Percentiles rank a stretch among this genome's conserved stretches.
phyloP scores from a whole-genome alignment of 2,888 invertebrate genomes.

The Thymelicus acteon region DNA sequence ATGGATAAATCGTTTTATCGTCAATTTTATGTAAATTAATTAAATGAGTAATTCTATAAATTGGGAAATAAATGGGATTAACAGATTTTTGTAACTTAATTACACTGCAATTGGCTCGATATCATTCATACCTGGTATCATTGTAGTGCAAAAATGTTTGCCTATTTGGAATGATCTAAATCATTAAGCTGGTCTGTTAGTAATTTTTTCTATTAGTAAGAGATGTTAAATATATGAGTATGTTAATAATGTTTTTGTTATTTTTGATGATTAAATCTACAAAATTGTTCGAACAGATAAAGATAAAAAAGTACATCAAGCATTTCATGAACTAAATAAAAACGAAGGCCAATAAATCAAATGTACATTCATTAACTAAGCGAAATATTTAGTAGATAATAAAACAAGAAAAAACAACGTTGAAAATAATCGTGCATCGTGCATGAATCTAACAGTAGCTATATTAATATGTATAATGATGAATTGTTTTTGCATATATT shows the following conservation, averaged over 20 bases:
- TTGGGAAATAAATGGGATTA: too few species aligned
- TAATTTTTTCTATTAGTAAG: not conserved
- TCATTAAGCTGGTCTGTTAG: not conserved
- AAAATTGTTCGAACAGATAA: not conserved
- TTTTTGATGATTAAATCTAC: not conserved
- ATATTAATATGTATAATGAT: not conserved
- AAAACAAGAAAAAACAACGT: not conserved
- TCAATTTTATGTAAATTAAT: too few species aligned
- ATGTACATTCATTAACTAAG: not conserved
- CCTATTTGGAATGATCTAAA: too few species aligned
- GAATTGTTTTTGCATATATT: constrained; percentile 38
- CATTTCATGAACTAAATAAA: not conserved
- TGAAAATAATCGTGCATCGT: constrained; percentile 58
- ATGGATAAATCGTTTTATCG: too few species aligned
- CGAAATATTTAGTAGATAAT: not conserved
- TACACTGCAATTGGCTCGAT: too few species aligned
- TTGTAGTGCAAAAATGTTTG: too few species aligned
- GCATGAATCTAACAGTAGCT: constrained; percentile 43
- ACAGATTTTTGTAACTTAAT: too few species aligned
- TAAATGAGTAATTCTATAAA: too few species aligned
- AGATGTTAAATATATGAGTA: not conserved
- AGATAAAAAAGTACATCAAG: not conserved
- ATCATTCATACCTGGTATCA: too few species aligned
- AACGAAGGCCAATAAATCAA: not conserved
- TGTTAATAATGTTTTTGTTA: not conserved